A percentile compares a stretch with the other conserved stretches of the same genome.
These are phyloP conservation scores for Pelvicachromis taeniatus DNA, from an alignment of 2,113 vertebrate genomes.

Conservation along the genomic window DNA sequence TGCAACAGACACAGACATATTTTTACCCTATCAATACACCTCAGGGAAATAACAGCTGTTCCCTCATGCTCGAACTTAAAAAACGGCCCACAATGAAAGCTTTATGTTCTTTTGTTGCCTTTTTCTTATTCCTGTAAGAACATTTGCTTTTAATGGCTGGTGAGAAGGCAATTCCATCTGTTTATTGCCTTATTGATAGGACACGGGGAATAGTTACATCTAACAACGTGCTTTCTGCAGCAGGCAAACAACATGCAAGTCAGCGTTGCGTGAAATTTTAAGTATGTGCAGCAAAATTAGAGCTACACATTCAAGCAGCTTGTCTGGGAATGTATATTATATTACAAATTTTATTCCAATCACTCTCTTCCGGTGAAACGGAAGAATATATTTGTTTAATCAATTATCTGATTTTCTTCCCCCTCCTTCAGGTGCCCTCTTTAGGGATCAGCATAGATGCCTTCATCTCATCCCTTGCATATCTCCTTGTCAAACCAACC, in stretches of 20 bases:
- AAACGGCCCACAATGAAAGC: constrained; percentile 6
- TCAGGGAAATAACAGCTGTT: constrained; percentile 55
- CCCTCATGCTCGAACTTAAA: constrained; percentile 42
- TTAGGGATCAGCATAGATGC: neutral
- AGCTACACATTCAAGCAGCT: constrained; percentile 23
- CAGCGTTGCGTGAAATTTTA: constrained; percentile 33
- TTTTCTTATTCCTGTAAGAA: constrained; percentile 19
- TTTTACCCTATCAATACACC: constrained; percentile 8
- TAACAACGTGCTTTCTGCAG: constrained; percentile 37
- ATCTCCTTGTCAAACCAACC: neutral
- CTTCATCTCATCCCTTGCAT: neutral
- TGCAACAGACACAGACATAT: neutral
- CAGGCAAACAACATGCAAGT: constrained; percentile 25
- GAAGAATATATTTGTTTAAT: neutral
- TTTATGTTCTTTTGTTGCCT: constrained; percentile 15
- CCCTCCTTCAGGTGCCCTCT: neutral
- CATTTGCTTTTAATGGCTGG: constrained; percentile 20
- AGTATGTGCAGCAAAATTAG: constrained; percentile 22
- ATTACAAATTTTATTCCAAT: neutral
- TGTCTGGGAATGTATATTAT: constrained; percentile 1
- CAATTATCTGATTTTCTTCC: neutral
- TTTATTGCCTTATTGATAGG: constrained; percentile 39
- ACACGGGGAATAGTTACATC: constrained; percentile 2
- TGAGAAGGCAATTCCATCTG: constrained; percentile 37
- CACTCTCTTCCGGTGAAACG: neutral